Conservation (phyloP, 2,888 invertebrate genomes). For the Microdon myrmicae region DNA sequence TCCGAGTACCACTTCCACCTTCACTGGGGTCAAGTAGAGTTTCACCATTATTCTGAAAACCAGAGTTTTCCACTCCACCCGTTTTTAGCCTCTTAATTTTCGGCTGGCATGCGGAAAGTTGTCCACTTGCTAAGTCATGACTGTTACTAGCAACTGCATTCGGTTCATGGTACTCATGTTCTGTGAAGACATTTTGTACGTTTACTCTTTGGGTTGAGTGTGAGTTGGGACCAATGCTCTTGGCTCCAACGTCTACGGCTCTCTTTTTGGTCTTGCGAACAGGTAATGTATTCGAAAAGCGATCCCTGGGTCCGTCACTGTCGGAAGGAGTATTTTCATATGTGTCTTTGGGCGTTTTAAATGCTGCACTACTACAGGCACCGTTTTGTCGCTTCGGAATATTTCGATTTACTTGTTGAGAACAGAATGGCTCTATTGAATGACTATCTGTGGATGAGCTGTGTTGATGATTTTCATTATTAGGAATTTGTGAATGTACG, state of each 20-base stretch:
- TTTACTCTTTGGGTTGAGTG: conserved; percentile 63
- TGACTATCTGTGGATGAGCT: conserved; percentile 55
- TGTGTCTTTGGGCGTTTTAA: conserved; percentile 66
- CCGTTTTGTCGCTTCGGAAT: conserved; percentile 63
- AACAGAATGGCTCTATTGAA: conserved; percentile 54
- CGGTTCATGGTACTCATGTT: conserved; percentile 64
- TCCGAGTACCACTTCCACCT: conserved; percentile 53
- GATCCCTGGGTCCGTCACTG: conserved; percentile 65
- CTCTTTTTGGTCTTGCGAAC: conserved; percentile 71
- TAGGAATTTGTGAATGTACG: conserved; percentile 49
- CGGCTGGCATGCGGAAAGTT: conserved; percentile 37
- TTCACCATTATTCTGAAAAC: conserved; percentile 78
- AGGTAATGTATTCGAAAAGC: conserved; percentile 70
- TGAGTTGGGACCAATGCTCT: conserved; percentile 63
- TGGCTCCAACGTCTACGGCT: conserved; percentile 67
- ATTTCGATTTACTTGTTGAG: conserved; percentile 53
- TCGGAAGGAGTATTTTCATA: conserved; percentile 71
- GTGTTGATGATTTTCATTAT: conserved; percentile 54
- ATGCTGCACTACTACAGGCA: conserved; percentile 46
- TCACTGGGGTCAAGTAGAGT: conserved; percentile 35
- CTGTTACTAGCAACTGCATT: conserved; percentile 54
- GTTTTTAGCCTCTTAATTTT: conserved; percentile 58
- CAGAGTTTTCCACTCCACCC: conserved; percentile 81
- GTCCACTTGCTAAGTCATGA: conserved; percentile 55
- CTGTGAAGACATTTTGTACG: conserved; percentile 67